Conservation (phyloP, 2,888 invertebrate species). For the Stenichneumon culpator region DNA sequence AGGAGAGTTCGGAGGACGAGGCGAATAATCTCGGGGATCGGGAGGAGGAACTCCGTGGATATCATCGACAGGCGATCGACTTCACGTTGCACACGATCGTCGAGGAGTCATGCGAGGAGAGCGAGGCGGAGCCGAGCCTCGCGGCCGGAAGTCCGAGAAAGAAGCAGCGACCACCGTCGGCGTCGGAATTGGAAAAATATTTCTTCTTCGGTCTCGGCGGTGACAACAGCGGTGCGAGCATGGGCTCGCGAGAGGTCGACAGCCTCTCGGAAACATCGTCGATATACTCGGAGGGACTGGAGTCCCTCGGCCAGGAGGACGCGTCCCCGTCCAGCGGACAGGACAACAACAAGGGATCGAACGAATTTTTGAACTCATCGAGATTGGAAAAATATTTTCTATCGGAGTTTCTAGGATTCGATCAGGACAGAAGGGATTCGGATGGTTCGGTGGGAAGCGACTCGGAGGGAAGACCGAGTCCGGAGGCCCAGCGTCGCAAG, state of each 20-base stretch:
- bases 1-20: constrained; percentile 91
- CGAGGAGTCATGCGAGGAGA: constrained; percentile 98
- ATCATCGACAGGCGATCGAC: constrained; percentile 93
- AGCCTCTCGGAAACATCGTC: constrained; percentile 93
- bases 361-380: constrained; percentile 88
- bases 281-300: constrained; percentile 93
- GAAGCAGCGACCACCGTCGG: constrained; percentile 90
- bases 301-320: constrained; percentile 89
- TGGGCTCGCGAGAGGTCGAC: constrained; percentile 85
- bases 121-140: constrained; percentile 90
- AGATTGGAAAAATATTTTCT: constrained; percentile 96
- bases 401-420: constrained; percentile 94
- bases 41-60: constrained; percentile 93
- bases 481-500: constrained; percentile 92
- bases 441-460: constrained; percentile 96
- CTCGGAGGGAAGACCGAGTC: constrained; percentile 95
- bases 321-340: constrained; percentile 76
- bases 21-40: constrained; percentile 87
- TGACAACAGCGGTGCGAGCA: constrained; percentile 88
- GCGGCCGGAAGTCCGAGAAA: constrained; percentile 85
- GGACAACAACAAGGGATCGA: constrained; percentile 87
- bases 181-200: constrained; percentile 95
- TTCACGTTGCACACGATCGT: constrained; percentile 97
- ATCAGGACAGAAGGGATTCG: constrained; percentile 91
- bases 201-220: constrained; percentile 95